Evolutionary conservation across 2,888 invertebrate species (phyloP).

Genomic region (Cotesia congregata): DNA sequence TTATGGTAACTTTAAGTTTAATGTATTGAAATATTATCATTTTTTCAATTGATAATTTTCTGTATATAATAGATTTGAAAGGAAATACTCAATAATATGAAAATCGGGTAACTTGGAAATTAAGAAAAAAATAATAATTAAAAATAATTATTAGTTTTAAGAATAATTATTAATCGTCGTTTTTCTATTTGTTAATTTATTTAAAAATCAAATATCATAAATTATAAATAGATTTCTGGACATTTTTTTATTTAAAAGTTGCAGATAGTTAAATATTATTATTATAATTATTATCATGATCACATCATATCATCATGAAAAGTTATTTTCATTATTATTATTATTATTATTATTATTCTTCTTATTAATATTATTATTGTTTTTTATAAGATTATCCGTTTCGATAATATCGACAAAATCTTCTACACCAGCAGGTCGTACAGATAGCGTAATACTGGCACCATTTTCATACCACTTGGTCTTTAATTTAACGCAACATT

Average conservation of each 20-base stretch:
- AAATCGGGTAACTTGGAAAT: too few relatives aligned
- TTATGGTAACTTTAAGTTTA: conserved; percentile 44
- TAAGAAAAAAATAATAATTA: too few relatives aligned
- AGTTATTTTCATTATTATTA: too few relatives aligned
- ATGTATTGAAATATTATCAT: conserved; percentile 38
- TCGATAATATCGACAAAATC: conserved; percentile 72
- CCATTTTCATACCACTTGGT: conserved; percentile 71
- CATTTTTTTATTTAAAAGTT: too few relatives aligned
- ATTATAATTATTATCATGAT: too few relatives aligned
- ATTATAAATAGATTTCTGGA: too few relatives aligned
- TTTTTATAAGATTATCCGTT: conserved; percentile 57
- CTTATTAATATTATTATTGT: conserved; percentile 48
- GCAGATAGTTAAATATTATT: too few relatives aligned
- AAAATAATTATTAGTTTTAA: too few relatives aligned
- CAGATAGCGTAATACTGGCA: conserved; percentile 71
- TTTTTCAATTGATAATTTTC: too few relatives aligned
- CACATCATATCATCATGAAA: too few relatives aligned
- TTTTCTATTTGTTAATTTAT: neutral
- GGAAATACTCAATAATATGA: too few relatives aligned
- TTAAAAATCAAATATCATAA: neutral
- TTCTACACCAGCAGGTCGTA: conserved; percentile 71
- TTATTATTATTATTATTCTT: neutral
- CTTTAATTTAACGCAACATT: conserved; percentile 73
- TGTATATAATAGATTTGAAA: too few relatives aligned
- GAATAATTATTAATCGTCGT: neutral